A percentile compares a stretch with the other conserved stretches of the same genome.
Conservation (phyloP, 2,888 invertebrate genomes). For the Yponomeuta sedellus region DNA sequence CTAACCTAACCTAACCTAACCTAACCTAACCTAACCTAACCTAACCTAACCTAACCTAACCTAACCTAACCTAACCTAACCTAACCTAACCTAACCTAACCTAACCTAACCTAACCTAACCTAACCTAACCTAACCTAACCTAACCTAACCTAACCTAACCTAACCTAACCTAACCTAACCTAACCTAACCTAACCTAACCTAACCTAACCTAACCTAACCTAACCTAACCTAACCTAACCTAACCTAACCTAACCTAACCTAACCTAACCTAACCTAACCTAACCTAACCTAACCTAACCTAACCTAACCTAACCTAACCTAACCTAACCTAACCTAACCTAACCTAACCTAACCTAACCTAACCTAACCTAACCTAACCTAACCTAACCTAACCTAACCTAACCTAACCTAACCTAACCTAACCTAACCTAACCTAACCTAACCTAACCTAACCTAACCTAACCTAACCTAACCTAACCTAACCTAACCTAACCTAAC, state of each 20-base stretch:
- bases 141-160: slow-evolving; percentile 26
- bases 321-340: slow-evolving; percentile 24
- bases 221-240: too few relatives aligned
- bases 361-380: slow-evolving; percentile 13
- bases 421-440: slow-evolving; percentile 29
- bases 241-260: slow-evolving; percentile 13
- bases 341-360: slow-evolving; percentile 19
- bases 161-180: slow-evolving; percentile 26
- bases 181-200: slow-evolving; percentile 27
- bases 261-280: slow-evolving; percentile 12
- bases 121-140: slow-evolving; percentile 22
- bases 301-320: slow-evolving; percentile 23
- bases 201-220: slow-evolving; percentile 24
- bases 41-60: slow-evolving; percentile 26
- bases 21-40: slow-evolving; percentile 26
- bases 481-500: slow-evolving; percentile 13
- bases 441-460: slow-evolving; percentile 28
- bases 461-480: slow-evolving; percentile 16
- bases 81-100: slow-evolving; percentile 28
- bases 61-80: slow-evolving; percentile 23
- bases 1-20: slow-evolving; percentile 27
- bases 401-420: slow-evolving; percentile 13
- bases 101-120: slow-evolving; percentile 23
- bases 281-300: slow-evolving; percentile 17
- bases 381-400: slow-evolving; percentile 13